Conservation (phyloP, 92 coral and sea anemone genomes). For the Heteractis magnifica region DNA sequence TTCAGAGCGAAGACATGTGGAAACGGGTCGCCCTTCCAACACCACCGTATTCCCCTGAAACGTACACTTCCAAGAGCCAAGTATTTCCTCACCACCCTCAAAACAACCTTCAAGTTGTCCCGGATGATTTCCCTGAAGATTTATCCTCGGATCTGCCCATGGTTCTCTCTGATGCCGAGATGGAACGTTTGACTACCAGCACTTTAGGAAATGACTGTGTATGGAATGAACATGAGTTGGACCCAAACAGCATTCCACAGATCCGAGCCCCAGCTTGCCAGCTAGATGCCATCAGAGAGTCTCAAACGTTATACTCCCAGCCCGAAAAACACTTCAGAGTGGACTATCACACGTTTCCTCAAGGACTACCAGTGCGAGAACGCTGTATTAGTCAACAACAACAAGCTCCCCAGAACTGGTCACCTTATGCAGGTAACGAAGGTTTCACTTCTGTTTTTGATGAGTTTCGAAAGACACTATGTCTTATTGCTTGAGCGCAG, state of each 20-base stretch:
- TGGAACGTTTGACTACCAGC: slow-evolving; percentile 86
- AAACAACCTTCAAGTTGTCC: slow-evolving; percentile 90
- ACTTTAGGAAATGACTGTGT: slow-evolving; percentile 83
- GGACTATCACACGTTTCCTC: slow-evolving; percentile 33
- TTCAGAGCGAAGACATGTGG: slow-evolving; percentile 74
- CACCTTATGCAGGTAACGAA: slow-evolving; percentile 42
- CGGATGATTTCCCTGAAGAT: slow-evolving; percentile 87
- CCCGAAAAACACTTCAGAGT: slow-evolving; percentile 32
- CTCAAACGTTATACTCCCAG: slow-evolving; percentile 6
- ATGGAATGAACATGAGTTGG: slow-evolving; percentile 83
- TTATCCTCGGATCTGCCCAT: slow-evolving; percentile 82
- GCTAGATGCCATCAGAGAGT: slow-evolving; percentile 20
- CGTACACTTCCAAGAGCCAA: slow-evolving; percentile 55
- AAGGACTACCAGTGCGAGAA: slow-evolving; percentile 40
- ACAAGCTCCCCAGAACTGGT: slow-evolving; percentile 47
- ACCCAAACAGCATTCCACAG: slow-evolving; percentile 29
- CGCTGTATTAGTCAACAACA: slow-evolving; percentile 36
- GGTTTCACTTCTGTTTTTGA: slow-evolving; percentile 1
- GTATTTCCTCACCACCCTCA: slow-evolving; percentile 42
- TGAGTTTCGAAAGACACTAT: not conserved
- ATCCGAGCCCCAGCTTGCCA: slow-evolving; percentile 15
- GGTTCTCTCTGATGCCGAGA: slow-evolving; percentile 92
- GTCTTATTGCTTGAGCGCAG: not conserved
- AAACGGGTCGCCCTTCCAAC: slow-evolving; percentile 87
- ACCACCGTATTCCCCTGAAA: slow-evolving; percentile 97